Conservation (phyloP, 1,140 invertebrate species). For the Leptinotarsa lineolata region DNA sequence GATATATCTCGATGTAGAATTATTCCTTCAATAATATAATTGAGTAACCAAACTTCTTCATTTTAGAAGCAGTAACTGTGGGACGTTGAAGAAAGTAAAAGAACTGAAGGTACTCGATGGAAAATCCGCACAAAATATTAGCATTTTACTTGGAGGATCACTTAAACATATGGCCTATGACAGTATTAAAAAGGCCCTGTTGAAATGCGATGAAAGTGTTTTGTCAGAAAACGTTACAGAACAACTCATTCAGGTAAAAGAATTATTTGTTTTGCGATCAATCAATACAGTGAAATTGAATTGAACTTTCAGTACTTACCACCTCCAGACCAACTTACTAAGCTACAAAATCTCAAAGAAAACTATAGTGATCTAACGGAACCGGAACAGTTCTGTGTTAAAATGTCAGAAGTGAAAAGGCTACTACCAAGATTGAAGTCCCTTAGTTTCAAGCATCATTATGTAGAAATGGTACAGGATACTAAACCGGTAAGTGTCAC, state of each 20-base stretch:
- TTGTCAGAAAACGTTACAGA: constrained; percentile 81
- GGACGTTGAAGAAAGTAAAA: constrained; percentile 83
- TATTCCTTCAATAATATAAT: no score
- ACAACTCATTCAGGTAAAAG: constrained; percentile 70
- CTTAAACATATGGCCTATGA: constrained; percentile 88
- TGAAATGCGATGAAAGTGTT: constrained; percentile 84
- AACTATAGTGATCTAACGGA: constrained; percentile 83
- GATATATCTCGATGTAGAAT: background rate
- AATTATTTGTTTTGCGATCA: background rate
- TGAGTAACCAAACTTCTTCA: constrained; percentile 16
- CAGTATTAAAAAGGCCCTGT: constrained; percentile 81
- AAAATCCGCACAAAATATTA: constrained; percentile 94
- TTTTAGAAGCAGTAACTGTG: constrained; percentile 57
- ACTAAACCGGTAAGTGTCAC: constrained; percentile 80
- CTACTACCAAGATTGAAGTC: constrained; percentile 85
- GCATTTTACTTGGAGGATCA: constrained; percentile 85
- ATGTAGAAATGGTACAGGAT: constrained; percentile 82
- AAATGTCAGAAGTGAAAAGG: constrained; percentile 88
- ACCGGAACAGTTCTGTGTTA: constrained; percentile 93
- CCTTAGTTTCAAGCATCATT: constrained; percentile 87
- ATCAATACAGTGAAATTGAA: background rate
- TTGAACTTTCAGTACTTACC: constrained; percentile 75
- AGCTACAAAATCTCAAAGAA: constrained; percentile 78
- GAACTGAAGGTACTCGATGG: constrained; percentile 89
- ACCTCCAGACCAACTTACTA: constrained; percentile 83